Percentiles rank a stretch among this genome's conserved stretches.
phyloP scores from a whole-genome alignment of 1,140 invertebrate species.

The Pogonognathellus flavescens region DNA sequence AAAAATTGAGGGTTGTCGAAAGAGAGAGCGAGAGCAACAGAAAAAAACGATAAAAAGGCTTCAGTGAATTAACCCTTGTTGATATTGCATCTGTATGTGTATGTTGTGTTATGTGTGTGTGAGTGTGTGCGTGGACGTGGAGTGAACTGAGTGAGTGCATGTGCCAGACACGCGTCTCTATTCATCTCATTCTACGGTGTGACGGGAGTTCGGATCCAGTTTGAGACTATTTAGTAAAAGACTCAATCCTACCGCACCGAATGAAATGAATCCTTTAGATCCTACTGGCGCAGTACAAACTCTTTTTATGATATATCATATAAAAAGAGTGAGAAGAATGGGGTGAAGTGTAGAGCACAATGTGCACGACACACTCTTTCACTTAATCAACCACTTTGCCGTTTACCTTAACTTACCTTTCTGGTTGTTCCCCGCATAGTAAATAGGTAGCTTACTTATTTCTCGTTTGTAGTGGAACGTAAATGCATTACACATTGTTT shows the following conservation, averaged over 20 bases:
- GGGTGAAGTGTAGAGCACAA: neutral
- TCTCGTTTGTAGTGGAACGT: neutral
- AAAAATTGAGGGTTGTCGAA: slow-evolving; percentile 58
- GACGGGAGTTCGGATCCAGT: slow-evolving; percentile 19
- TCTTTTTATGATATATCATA: neutral
- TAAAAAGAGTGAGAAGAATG: neutral
- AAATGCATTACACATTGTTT: neutral
- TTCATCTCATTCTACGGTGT: slow-evolving; percentile 42
- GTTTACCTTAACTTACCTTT: neutral
- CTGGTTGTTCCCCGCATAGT: slow-evolving; percentile 1
- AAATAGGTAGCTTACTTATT: too few relatives aligned
- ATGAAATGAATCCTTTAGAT: slow-evolving; percentile 30
- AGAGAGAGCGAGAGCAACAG: slow-evolving; percentile 8
- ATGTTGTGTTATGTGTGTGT: slow-evolving; percentile 37
- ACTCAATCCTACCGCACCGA: slow-evolving; percentile 12
- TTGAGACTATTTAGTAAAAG: neutral
- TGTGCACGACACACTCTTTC: slow-evolving; percentile 35
- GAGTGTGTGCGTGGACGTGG: slow-evolving; percentile 28
- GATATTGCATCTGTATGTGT: slow-evolving; percentile 62
- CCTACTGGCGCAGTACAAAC: neutral
- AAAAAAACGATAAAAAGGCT: slow-evolving; percentile 63
- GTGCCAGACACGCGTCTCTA: slow-evolving; percentile 67
- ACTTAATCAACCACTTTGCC: slow-evolving; percentile 35
- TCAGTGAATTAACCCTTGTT: slow-evolving; percentile 67
- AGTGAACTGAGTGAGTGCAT: slow-evolving; percentile 63